Evolutionary conservation across 64 coral and sea anemone genomes (phyloP), one percentile per base, ranked within the genome.

Genomic region (Platygyra sinensis): DNA sequence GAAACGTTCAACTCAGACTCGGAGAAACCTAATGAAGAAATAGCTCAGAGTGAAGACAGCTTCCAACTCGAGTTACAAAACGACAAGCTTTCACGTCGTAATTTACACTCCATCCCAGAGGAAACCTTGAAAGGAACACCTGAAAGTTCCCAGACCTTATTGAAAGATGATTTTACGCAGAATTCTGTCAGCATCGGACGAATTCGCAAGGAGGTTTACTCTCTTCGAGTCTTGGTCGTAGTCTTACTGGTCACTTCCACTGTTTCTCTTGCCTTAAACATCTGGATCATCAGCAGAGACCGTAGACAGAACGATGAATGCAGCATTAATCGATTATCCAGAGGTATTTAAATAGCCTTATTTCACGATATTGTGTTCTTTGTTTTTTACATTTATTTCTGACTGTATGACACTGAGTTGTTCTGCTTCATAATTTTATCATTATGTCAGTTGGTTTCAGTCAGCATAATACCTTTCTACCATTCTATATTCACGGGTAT

Each of bases 211-310:
- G 46, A 52, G 9, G 10, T 79, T 57, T 11, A 79, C 5, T 29
- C n/a, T 79, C 51, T 79, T 8, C 49, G 76, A 27, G 20, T 79
- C 8, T 24, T 79, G 19, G 51, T 57, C 29, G 3, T 14, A 28
- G 22, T 24, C 25, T 22, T 79, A 12, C 13, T 57, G 49, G 76
- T 29, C 12, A 14, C 49, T 30, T 79, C 51, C 22, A 15, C 55
- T 16, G 51, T 79, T 28, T 79, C 76, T 6, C 50, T 79, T 55
- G 24, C 15, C 10, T 20, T 79, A 8, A 79, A 79, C 25, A 79
- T 79, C 27, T 79, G 76, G 76, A 20, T 79, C 51, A 79, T 79
- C 50, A 20, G n/a, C 76, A 79, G n/a, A 2, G 22, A 16, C 46
- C 9, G 0, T 0, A 3, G 22, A 25, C 22, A 25, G 10, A n/a